Evolutionary conservation across 2,797 vertebrate genomes (phyloP).

Genomic region (Falco cherrug): DNA sequence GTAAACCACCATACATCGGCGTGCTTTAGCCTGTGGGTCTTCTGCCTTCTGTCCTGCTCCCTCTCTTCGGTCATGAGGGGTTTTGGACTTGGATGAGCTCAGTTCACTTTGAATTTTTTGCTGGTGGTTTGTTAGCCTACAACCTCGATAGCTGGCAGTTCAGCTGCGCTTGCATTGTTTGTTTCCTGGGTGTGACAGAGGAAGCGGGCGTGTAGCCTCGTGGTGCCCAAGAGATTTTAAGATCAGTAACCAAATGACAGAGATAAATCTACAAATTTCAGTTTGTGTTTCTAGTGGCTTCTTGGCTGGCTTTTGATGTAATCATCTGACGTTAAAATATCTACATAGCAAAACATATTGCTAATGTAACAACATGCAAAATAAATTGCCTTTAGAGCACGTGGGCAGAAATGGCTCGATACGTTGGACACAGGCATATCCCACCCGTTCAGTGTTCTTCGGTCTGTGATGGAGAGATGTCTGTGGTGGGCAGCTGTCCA

Average conservation of each 20-base stretch:
- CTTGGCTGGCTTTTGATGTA: background rate
- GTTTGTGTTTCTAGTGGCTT: background rate
- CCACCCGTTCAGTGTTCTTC: background rate
- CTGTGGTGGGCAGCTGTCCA: background rate
- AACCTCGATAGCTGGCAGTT: background rate
- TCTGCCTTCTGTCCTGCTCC: accelerated
- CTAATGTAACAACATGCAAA: background rate
- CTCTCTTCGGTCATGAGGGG: background rate
- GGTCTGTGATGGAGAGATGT: background rate
- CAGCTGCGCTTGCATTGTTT: background rate
- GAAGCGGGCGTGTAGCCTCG: background rate
- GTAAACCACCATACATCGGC: background rate
- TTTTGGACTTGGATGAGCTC: background rate
- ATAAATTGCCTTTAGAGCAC: background rate
- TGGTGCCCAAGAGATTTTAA: background rate
- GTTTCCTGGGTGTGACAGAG: accelerated
- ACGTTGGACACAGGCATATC: background rate
- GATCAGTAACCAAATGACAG: background rate
- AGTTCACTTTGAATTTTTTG: background rate
- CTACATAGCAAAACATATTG: background rate
- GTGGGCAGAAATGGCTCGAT: background rate
- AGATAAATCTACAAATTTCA: background rate
- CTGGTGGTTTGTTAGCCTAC: background rate
- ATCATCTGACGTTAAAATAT: background rate
- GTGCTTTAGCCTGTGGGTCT: background rate